phyloP scores from a whole-genome alignment of 64 coral and sea anemone genomes.

The Stichodactyla mertensii region DNA sequence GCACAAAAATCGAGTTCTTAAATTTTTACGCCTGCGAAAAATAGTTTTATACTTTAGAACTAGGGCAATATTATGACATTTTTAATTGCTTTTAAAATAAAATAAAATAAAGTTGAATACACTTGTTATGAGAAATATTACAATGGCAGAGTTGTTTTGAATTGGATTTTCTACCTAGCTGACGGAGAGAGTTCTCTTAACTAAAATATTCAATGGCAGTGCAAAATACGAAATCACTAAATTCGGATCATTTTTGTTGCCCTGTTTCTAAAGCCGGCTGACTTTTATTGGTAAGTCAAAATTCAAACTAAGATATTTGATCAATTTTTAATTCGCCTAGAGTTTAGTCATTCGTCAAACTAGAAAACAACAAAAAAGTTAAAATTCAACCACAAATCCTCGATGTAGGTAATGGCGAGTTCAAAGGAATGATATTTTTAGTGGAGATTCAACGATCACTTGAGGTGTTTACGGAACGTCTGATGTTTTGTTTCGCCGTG shows the following conservation, averaged over 20 bases:
- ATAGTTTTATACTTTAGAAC: background rate
- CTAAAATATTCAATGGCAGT: background rate
- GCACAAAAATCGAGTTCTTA: background rate
- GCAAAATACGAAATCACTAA: background rate
- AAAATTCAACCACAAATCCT: background rate
- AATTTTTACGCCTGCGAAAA: background rate
- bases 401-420: background rate
- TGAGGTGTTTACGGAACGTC: too few species aligned
- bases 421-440: too few species aligned
- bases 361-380: conserved; percentile 9
- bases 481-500: background rate
- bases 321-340: conserved; percentile 11
- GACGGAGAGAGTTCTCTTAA: too few species aligned
- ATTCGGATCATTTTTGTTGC: background rate
- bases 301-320: background rate
- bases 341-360: background rate
- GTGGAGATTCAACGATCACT: too few species aligned
- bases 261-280: background rate
- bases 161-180: background rate
- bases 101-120: background rate
- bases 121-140: background rate
- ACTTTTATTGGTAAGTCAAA: background rate
- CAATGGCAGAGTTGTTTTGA: background rate
- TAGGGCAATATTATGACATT: background rate
- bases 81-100: background rate